Base-by-base conservation (phyloP, 2,888 invertebrate genomes). In the Stenodera caucasica region DNA sequence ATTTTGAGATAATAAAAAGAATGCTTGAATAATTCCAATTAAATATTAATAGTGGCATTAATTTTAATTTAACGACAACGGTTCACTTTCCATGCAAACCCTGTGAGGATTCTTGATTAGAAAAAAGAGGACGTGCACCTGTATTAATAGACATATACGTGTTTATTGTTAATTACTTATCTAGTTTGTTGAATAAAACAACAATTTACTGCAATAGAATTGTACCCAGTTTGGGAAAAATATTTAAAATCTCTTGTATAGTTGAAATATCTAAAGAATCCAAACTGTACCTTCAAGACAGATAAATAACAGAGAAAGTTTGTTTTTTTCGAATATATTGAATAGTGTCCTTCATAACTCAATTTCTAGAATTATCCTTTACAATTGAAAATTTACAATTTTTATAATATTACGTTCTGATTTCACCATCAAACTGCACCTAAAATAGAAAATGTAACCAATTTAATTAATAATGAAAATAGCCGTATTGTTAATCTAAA, bases 261-360 rank as follows among this genome's bases (percentile, higher is more conserved):
- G 3, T 4, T 11, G 11, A 45, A 45, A 45, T 5, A 45, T 45
- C 9, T 45, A 2, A 45, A 45, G 45, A 45, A 45, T 45, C 7
- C 11, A 8, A 15, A 45, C 45, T 45, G 15, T 45, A 21, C 18
- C 11, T 45, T 21, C 12, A 45, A 45, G 21, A 45, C 15, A 21
- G 15, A 45, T 37, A 37, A 37, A 37, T 45, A 23, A 23, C 45
- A 45, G 45, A 45, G 45, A 45, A 45, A 45, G 45, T 45, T 45
- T 45, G 21, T 45, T 1, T 21, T 6, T 45, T 23, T 21, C 18
- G 15, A 15, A 23, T 45, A 45, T 21, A 23, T 23, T 37, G 15
- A 15, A 6, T 15, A 45, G 21, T 45, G 40, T 18, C 40, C 40
- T 40, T 45, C 23, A n/a, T 23, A 45, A 45, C n/a, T 45, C 0